Evolutionary conservation across 2,113 vertebrate species (phyloP), one percentile per base, ranked within the genome.

Genomic region (Tupaia chinensis): DNA sequence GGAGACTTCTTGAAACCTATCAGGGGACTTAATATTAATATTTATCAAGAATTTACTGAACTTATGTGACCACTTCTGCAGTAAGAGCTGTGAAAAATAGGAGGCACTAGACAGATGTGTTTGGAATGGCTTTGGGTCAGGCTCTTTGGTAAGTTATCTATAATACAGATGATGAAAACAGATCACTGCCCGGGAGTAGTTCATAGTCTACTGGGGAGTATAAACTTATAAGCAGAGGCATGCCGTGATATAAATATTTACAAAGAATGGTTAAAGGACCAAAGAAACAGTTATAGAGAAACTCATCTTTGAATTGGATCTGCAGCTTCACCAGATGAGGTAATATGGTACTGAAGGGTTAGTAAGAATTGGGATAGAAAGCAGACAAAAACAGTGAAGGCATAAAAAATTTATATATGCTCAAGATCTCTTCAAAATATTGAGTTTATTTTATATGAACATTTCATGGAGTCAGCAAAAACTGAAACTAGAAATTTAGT

Each of bases 21-120:
- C 5, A 53, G 54, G n/a, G 54, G 11, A 95, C 95, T 93, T 88
- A 85, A 68, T 44, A 44, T 44, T 44, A 44, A 44, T 44, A 44
- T 96, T 93, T 53, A 11, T 93, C 14, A 88, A 92, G n/a, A 23
- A 74, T 93, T 95, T 96, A 90, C 32, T 79, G 69, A 93, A 93
- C 8, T 83, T 91, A 34, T 25, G 34, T 83, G 29, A 4, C 54
- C 69, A 87, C 19, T 83, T 92, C 44, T 91, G 17, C n/a, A 72
- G 16, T 91, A 76, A 96, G 4, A 88, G 12, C n/a, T 93, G 25
- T 88, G 69, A 56, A 86, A 92, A 82, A 63, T 44, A 73, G 19
- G 53, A 81, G 11, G n/a, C 53, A 78, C 65, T 93, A 84, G 84
- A 32, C 32, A 14, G 32, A 29, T 89, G 17, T 61, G 73, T 85